A percentile compares a stretch with the other conserved stretches of the same genome.
Evolutionary conservation across 2,113 vertebrate genomes (phyloP).

Genomic region (Esox niger): DNA sequence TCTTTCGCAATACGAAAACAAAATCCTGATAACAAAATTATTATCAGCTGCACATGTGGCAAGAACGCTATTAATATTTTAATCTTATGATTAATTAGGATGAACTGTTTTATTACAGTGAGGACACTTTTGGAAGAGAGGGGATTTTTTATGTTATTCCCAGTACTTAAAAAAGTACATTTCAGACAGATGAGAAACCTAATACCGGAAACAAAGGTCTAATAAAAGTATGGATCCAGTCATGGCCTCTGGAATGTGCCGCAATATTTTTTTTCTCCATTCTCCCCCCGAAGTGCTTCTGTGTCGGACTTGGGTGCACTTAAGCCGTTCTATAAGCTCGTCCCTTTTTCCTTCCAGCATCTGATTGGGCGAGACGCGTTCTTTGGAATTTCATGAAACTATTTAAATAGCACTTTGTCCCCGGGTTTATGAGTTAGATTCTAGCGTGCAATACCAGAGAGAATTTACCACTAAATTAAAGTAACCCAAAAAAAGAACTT

Average conservation of each 20-base stretch:
- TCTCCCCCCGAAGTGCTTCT: constrained; percentile 21
- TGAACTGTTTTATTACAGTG: background rate
- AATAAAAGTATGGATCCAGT: constrained; percentile 52
- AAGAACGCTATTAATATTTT: background rate
- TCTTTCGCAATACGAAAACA: too few relatives aligned
- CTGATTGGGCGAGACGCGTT: constrained; percentile 80
- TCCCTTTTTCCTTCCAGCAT: constrained; percentile 65
- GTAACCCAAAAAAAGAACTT: background rate
- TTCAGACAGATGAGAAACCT: constrained; percentile 46
- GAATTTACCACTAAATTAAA: constrained; percentile 29
- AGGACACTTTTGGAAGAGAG: background rate
- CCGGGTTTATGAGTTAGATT: constrained; percentile 46
- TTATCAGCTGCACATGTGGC: too few relatives aligned
- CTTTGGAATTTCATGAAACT: constrained; percentile 84
- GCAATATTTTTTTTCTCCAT: constrained; percentile 13
- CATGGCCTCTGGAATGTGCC: constrained; percentile 43
- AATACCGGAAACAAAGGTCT: constrained; percentile 59
- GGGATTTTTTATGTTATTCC: constrained; percentile 3
- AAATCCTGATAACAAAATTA: too few relatives aligned
- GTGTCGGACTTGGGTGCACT: constrained; percentile 37
- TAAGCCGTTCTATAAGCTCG: constrained; percentile 72
- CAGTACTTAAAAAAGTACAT: too few relatives aligned
- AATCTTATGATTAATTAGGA: background rate
- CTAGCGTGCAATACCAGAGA: constrained; percentile 38
- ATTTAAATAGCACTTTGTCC: constrained; percentile 85